A percentile compares a stretch with the other conserved stretches of the same genome.
phyloP scores from a whole-genome alignment of 1,140 invertebrate genomes.

The Drosophila pruinosa region DNA sequence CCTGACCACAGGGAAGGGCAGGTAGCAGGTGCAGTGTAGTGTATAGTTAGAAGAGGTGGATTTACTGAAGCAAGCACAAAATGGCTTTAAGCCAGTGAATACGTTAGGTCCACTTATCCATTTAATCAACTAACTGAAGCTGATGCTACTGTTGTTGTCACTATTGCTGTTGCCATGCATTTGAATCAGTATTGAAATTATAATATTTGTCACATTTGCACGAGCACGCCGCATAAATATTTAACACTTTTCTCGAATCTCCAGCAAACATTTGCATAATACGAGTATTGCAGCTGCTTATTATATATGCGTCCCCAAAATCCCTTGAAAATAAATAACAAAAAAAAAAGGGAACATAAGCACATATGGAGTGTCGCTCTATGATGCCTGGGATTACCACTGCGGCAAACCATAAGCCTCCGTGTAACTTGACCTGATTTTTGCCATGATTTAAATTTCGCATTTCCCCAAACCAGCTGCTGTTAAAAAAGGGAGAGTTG shows the following conservation, averaged over 20 bases:
- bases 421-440: constrained; percentile 47
- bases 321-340: constrained; percentile 35
- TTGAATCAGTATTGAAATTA: constrained; percentile 21
- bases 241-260: constrained; percentile 34
- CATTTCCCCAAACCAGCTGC: neutral
- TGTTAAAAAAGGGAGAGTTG: neutral
- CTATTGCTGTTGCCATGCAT: constrained; percentile 9
- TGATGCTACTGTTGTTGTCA: neutral
- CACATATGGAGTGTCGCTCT: neutral
- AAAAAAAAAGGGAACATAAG: constrained; percentile 1
- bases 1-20: constrained; percentile 23
- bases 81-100: constrained; percentile 5
- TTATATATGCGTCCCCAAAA: constrained; percentile 46
- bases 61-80: constrained; percentile 2
- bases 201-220: constrained; percentile 33
- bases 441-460: constrained; percentile 18
- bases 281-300: constrained; percentile 47
- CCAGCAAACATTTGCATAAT: constrained; percentile 20
- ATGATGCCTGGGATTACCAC: neutral
- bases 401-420: constrained; percentile 20
- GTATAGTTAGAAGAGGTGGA: neutral
- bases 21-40: neutral
- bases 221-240: constrained; percentile 43
- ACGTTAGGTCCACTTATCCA: constrained; percentile 14
- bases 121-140: constrained; percentile 35